Percentiles rank a stretch among this genome's conserved stretches.
Evolutionary conservation across 2,797 vertebrate genomes (phyloP).

Genomic region (Amblyraja radiata): DNA sequence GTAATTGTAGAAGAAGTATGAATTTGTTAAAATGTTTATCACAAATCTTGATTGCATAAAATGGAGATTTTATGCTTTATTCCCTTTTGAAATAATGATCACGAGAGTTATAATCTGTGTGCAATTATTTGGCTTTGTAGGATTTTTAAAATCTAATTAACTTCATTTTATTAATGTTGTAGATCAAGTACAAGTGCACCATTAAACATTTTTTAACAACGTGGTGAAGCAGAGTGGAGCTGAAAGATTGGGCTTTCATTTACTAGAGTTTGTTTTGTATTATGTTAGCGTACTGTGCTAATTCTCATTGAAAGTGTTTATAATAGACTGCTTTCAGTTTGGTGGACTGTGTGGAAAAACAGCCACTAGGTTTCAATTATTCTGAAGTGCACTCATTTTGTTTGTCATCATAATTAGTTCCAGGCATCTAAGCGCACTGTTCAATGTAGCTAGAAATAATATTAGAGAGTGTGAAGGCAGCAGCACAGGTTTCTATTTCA

Average conservation of each 20-base stretch:
- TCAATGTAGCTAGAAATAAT: not conserved
- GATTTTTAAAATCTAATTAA: not conserved
- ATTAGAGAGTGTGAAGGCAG: not conserved
- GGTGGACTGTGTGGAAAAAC: not conserved
- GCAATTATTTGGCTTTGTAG: not conserved
- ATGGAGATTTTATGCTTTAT: not conserved
- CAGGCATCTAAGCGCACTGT: conserved; percentile 8
- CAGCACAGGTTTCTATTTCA: not conserved
- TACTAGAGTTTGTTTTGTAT: not conserved
- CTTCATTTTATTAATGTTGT: not conserved
- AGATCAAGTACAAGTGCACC: not conserved
- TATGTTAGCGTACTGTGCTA: not conserved
- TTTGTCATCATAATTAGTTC: conserved; percentile 29
- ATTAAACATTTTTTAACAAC: not conserved
- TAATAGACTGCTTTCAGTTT: not conserved
- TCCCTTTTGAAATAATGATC: not conserved
- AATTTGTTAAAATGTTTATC: not conserved
- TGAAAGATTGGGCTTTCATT: not conserved
- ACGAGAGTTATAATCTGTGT: not conserved
- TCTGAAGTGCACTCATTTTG: not conserved
- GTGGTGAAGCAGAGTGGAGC: not conserved
- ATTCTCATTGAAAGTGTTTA: not conserved
- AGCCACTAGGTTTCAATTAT: conserved; percentile 19
- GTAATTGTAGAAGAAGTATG: not conserved
- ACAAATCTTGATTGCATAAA: not conserved